A percentile compares a stretch with the other conserved stretches of the same genome.
Evolutionary conservation across 2,113 vertebrate genomes (phyloP).

Genomic region (Scopus umbretta): DNA sequence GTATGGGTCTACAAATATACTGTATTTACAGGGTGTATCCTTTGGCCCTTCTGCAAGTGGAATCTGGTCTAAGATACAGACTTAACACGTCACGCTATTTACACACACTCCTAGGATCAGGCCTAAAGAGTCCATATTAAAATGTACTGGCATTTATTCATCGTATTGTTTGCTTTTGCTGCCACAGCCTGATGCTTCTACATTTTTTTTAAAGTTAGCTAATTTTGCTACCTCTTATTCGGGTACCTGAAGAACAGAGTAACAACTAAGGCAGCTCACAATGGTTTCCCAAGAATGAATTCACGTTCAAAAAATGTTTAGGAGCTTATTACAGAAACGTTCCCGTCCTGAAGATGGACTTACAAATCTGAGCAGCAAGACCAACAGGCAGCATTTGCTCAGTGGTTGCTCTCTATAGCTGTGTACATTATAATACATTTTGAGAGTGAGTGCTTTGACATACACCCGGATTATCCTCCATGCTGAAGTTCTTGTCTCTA

Average conservation of each 20-base stretch:
- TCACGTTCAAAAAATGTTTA: background rate
- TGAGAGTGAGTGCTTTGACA: background rate
- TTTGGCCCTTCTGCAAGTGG: background rate
- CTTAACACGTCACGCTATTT: background rate
- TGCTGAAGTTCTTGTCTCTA: background rate
- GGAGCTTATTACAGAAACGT: background rate
- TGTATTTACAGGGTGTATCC: constrained; percentile 17
- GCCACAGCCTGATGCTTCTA: background rate
- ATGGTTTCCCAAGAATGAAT: background rate
- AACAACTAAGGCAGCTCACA: background rate
- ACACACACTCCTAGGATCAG: background rate
- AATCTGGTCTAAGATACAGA: background rate
- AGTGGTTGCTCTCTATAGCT: background rate
- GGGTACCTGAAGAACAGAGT: background rate
- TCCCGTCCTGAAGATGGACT: background rate
- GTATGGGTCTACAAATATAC: background rate
- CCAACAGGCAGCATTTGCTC: background rate
- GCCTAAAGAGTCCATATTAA: background rate
- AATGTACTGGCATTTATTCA: background rate
- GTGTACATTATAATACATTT: rapidly evolving
- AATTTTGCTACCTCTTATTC: background rate
- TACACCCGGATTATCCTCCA: background rate
- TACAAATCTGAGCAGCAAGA: background rate
- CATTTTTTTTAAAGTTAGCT: background rate
- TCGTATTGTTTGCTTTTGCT: background rate